These are phyloP conservation scores for Autographa pulchrina DNA, from an alignment of 2,888 invertebrate species.

Conservation along the genomic window DNA sequence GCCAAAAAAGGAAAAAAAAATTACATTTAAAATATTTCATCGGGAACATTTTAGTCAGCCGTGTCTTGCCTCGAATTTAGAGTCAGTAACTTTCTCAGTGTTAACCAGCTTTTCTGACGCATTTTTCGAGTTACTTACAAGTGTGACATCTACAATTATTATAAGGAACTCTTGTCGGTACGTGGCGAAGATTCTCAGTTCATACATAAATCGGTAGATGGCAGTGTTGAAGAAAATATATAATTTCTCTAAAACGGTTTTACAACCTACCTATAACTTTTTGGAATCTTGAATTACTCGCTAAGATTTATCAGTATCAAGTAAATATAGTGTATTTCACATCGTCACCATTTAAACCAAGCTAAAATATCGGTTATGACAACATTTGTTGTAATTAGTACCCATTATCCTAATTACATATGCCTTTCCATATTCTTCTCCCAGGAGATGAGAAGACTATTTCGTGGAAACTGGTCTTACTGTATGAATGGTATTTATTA, in stretches of 20 bases:
- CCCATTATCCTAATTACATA: not conserved
- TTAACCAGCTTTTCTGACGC: not conserved
- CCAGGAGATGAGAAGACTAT: not conserved
- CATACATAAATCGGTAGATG: slow-evolving; percentile 21
- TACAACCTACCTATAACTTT: no score
- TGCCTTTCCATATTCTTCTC: not conserved
- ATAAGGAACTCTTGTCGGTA: slow-evolving; percentile 15
- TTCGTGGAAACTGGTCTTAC: no score
- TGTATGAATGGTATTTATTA: no score
- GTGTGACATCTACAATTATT: slow-evolving; percentile 31
- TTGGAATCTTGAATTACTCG: no score
- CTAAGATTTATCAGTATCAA: no score
- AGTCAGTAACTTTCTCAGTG: not conserved
- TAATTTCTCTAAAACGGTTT: no score
- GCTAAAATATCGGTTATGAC: no score
- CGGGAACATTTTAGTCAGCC: not conserved
- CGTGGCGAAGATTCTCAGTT: not conserved
- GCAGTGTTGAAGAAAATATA: slow-evolving; percentile 11
- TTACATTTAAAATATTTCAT: no score
- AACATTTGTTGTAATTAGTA: not conserved
- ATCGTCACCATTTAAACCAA: no score
- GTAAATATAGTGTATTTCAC: no score
- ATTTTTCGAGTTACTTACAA: slow-evolving; percentile 9
- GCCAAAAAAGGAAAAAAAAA: no score
- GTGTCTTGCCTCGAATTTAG: not conserved